Conservation (phyloP, 1,140 invertebrate species). For the Pemphigus obesinymphae region DNA sequence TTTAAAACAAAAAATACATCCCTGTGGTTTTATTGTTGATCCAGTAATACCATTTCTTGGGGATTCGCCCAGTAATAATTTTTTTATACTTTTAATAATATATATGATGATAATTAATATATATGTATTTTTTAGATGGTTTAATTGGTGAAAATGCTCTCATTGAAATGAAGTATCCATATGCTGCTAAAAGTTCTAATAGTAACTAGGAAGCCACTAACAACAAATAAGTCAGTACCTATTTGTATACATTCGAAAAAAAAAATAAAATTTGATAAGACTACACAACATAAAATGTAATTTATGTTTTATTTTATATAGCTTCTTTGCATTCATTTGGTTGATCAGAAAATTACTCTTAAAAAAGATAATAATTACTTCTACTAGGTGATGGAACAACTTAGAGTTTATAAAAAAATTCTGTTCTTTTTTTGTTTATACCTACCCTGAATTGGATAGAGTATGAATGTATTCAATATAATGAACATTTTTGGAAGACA, state of each 20-base stretch:
- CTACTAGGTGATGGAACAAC: constrained; percentile 5
- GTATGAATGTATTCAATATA: not conserved
- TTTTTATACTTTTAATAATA: too few relatives aligned
- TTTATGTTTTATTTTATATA: not conserved
- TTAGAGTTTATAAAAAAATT: not conserved
- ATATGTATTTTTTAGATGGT: not conserved
- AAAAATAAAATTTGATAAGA: not conserved
- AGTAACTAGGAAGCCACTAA: not conserved
- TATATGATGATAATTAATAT: too few relatives aligned
- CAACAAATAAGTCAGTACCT: not conserved
- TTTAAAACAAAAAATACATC: not conserved
- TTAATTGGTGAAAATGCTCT: not conserved
- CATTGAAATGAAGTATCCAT: not conserved
- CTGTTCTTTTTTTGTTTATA: not conserved
- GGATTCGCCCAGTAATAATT: not conserved
- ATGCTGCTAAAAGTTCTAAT: not conserved
- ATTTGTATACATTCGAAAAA: too few relatives aligned
- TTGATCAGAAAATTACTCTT: not conserved
- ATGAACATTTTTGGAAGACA: too few relatives aligned
- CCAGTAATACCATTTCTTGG: not conserved
- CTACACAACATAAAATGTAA: not conserved
- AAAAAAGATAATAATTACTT: not conserved
- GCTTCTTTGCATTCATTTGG: not conserved
- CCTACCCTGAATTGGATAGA: not conserved
- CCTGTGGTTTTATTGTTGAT: not conserved